A percentile compares a stretch with the other conserved stretches of the same genome.
Evolutionary conservation across 2,797 vertebrate species (phyloP).

Genomic region (Cyprinella venusta): DNA sequence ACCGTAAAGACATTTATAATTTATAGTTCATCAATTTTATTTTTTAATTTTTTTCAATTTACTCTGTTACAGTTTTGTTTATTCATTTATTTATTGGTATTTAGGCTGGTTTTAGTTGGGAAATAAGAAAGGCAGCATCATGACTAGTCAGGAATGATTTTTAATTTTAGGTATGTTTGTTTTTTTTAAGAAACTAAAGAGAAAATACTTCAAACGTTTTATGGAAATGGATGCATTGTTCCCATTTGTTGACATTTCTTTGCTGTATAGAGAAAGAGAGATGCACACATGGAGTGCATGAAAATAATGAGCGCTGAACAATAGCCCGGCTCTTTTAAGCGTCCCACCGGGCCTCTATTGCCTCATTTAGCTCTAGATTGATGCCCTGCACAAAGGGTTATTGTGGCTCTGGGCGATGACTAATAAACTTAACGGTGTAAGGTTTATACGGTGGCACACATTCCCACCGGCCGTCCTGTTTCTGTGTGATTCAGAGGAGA

Average conservation of each 20-base stretch:
- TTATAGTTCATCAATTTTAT: neutral
- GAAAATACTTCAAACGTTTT: constrained; percentile 14
- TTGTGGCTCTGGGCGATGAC: constrained; percentile 43
- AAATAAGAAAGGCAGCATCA: neutral
- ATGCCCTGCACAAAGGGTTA: constrained; percentile 41
- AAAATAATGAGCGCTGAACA: constrained; percentile 24
- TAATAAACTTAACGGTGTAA: constrained; percentile 55
- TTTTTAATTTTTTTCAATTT: too few relatives aligned
- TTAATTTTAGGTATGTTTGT: neutral
- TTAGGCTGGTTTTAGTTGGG: neutral
- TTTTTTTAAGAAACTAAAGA: neutral
- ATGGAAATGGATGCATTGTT: constrained; percentile 26
- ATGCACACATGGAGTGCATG: constrained; percentile 24
- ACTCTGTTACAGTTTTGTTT: neutral
- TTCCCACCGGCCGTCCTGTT: constrained; percentile 36
- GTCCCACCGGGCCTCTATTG: constrained; percentile 9
- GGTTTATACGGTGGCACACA: constrained; percentile 42
- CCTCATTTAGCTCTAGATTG: constrained; percentile 46
- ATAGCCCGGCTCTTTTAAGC: constrained; percentile 9
- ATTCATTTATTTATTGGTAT: neutral
- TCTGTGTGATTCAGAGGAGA: constrained; percentile 34
- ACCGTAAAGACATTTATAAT: too few relatives aligned
- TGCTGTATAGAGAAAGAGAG: neutral
- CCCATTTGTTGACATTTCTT: neutral
- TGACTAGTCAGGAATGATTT: constrained; percentile 1